These are phyloP conservation scores for Xiphorhynchus erythropygius DNA, from an alignment of 2,797 vertebrate genomes.

Conservation along the genomic window DNA sequence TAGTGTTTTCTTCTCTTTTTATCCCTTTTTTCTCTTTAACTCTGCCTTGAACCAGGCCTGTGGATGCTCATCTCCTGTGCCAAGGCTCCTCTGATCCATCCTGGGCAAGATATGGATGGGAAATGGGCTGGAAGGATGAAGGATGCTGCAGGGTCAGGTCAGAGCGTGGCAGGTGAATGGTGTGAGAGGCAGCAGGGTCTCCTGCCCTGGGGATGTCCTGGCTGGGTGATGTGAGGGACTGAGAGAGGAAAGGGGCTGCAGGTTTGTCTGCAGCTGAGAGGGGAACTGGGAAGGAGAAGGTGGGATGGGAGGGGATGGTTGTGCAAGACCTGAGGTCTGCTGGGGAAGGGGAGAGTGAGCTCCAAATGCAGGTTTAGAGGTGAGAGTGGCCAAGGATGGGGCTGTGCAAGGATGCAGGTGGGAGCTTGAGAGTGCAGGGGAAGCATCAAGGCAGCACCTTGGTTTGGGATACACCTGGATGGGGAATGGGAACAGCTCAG, in stretches of 20 bases:
- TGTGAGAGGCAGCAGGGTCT: neutral
- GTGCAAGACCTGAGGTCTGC: neutral
- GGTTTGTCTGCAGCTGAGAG: neutral
- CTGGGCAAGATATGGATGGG: neutral
- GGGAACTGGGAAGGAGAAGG: neutral
- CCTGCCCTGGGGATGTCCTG: accelerated
- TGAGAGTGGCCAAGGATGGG: neutral
- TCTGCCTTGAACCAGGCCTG: neutral
- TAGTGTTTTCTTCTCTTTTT: accelerated
- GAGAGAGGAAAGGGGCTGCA: neutral
- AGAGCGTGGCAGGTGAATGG: accelerated
- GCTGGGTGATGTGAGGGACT: too few relatives aligned
- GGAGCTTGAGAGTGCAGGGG: neutral
- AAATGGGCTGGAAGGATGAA: neutral
- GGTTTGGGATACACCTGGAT: neutral
- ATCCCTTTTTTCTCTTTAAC: neutral
- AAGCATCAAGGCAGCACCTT: neutral
- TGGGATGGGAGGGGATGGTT: neutral
- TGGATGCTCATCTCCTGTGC: neutral
- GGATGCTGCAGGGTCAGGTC: neutral
- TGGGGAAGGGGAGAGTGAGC: neutral
- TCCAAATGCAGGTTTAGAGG: accelerated
- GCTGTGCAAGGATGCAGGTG: neutral
- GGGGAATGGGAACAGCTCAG: neutral
- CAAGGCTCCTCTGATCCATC: neutral